Evolutionary conservation across 2,113 vertebrate species (phyloP).

Genomic region (human (Homo sapiens)): GRCh38 chr2:143504001-143504500

Average conservation of each 20-base stretch:
- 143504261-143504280: not conserved
- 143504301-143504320: not conserved
- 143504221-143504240: not conserved
- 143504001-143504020: slow-evolving; percentile 5
- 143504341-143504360: not conserved
- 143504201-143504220: not conserved
- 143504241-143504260: not conserved
- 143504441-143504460: not conserved
- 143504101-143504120: not conserved
- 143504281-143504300: not conserved
- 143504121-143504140: not conserved
- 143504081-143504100: not conserved
- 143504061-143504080: not conserved
- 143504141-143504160: not conserved
- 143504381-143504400: not conserved
- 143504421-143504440: not conserved
- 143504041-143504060: not conserved
- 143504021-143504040: not conserved
- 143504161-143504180: not conserved
- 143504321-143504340: not conserved
- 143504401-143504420: not conserved
- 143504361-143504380: not conserved
- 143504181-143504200: not conserved
- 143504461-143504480: not conserved
- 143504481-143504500: not conserved